These are phyloP conservation scores for Phasia obesa DNA, from an alignment of 2,888 invertebrate genomes.

Conservation along the genomic window DNA sequence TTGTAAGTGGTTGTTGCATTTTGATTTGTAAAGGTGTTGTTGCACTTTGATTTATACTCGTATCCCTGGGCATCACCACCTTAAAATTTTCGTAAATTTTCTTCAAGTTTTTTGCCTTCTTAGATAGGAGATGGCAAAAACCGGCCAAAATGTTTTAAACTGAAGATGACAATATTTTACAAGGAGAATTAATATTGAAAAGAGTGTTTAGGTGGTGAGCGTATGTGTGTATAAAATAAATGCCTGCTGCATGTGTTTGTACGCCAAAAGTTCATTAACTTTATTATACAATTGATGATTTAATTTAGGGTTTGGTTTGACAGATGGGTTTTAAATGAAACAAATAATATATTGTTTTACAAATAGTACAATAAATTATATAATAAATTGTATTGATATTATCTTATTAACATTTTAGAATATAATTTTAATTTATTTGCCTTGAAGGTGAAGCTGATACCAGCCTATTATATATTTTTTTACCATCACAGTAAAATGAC, in stretches of 20 bases:
- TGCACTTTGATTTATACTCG: conserved; percentile 37
- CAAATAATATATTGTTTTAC: not conserved
- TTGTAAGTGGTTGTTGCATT: too few species aligned
- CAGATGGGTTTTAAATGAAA: not conserved
- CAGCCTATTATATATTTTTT: too few species aligned
- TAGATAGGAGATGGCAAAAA: not conserved
- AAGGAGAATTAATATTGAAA: conserved; percentile 17
- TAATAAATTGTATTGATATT: too few species aligned
- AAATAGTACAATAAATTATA: too few species aligned
- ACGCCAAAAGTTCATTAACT: conserved; percentile 55
- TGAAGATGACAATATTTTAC: conserved; percentile 52
- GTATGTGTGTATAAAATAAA: not conserved
- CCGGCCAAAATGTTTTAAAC: conserved; percentile 17
- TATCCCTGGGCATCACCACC: conserved; percentile 36
- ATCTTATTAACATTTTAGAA: too few species aligned
- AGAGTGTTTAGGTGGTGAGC: not conserved
- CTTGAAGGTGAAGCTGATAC: too few species aligned
- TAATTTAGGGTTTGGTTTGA: conserved; percentile 16
- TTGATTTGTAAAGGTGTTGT: conserved; percentile 62
- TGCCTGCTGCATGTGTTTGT: conserved; percentile 4
- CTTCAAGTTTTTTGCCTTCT: not conserved
- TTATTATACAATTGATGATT: conserved; percentile 52
- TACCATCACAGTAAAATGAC: too few species aligned
- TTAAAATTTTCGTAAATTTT: conserved; percentile 32
- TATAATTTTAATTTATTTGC: too few species aligned